A percentile compares a stretch with the other conserved stretches of the same genome.
These are phyloP conservation scores for Cyclura pinguis DNA, from an alignment of 2,797 vertebrate species.

Conservation along the genomic window DNA sequence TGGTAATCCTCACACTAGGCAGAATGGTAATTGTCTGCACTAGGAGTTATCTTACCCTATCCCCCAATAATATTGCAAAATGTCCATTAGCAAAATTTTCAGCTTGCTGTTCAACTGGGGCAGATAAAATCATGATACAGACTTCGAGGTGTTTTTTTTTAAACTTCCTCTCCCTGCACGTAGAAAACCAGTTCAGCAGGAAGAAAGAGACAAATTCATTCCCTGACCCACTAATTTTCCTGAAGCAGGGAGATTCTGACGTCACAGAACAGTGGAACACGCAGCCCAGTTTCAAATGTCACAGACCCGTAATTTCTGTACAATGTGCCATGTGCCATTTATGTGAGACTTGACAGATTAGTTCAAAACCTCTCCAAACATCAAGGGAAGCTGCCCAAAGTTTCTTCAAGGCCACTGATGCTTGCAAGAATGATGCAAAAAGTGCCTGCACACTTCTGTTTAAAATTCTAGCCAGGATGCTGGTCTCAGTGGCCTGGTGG, in stretches of 20 bases:
- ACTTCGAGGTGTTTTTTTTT: no score
- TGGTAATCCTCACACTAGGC: background rate
- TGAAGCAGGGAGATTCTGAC: background rate
- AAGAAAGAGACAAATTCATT: no score
- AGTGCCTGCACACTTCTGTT: background rate
- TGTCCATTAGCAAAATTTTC: no score
- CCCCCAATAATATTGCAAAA: background rate
- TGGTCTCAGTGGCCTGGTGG: conserved; percentile 1
- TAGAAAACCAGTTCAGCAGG: background rate
- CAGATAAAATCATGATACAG: no score
- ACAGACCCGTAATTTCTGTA: no score
- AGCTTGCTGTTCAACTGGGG: no score
- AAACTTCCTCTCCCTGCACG: no score
- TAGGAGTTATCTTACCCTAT: background rate
- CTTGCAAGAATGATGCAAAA: background rate
- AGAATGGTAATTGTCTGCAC: no score
- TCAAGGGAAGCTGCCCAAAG: conserved; percentile 9
- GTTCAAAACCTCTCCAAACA: background rate
- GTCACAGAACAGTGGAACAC: background rate
- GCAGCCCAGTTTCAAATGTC: background rate
- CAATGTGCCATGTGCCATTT: no score
- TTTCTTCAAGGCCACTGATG: background rate
- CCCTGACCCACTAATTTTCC: background rate
- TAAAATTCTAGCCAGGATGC: fast-evolving
- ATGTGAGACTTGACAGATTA: no score